Percentiles rank a stretch among this genome's conserved stretches.
phyloP scores from a whole-genome alignment of 2,113 vertebrate species.

The Bubo bubo region DNA sequence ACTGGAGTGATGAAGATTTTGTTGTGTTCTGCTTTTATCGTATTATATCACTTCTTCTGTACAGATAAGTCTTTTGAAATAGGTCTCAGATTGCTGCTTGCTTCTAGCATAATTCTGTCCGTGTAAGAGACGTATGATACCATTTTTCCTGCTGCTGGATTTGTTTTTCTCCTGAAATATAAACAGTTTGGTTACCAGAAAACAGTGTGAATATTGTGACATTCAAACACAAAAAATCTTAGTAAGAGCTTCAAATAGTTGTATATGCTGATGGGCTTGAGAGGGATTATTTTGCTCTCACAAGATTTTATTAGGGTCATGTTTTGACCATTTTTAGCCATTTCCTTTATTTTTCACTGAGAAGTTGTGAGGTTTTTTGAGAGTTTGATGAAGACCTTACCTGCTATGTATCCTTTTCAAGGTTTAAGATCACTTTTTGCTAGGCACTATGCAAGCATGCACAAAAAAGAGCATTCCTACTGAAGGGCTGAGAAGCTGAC shows the following conservation, averaged over 20 bases:
- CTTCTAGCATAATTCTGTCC: neutral
- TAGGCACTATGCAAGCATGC: neutral
- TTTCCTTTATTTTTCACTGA: neutral
- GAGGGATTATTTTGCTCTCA: neutral
- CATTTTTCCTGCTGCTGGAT: neutral
- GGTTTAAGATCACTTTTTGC: neutral
- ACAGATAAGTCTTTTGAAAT: neutral
- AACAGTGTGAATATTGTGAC: neutral
- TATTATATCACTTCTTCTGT: neutral
- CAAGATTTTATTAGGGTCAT: neutral
- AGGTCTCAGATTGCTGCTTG: neutral
- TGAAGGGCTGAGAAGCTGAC: neutral
- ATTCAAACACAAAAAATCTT: neutral
- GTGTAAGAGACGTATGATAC: neutral
- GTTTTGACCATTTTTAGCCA: neutral
- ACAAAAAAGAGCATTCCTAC: neutral
- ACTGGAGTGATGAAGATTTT: neutral
- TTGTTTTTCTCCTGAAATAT: constrained; percentile 16
- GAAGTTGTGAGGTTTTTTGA: neutral
- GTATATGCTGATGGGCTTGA: neutral
- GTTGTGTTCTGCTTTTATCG: neutral
- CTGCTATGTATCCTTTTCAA: neutral
- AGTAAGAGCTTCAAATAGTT: neutral
- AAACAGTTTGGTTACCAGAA: constrained; percentile 7
- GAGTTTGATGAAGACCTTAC: neutral